These are phyloP conservation scores for Hyalella azteca DNA, from an alignment of 2,888 invertebrate genomes.

Conservation along the genomic window DNA sequence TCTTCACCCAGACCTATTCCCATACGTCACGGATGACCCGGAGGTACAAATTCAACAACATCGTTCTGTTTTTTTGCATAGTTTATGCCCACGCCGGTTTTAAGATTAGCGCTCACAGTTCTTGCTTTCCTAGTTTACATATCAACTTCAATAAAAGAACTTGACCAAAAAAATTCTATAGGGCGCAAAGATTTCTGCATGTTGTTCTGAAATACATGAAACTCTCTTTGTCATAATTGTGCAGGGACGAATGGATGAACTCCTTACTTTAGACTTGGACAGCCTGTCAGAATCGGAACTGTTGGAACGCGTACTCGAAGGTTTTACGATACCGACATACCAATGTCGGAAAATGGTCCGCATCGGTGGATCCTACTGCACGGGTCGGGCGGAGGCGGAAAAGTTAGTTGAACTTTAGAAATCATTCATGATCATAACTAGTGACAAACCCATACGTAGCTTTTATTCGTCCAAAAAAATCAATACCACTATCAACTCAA, in stretches of 20 bases:
- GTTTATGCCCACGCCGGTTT: too few relatives aligned
- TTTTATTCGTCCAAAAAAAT: too few relatives aligned
- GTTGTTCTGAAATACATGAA: too few relatives aligned
- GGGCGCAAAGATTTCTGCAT: too few relatives aligned
- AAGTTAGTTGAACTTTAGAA: slow-evolving; percentile 39
- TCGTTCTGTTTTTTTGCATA: too few relatives aligned
- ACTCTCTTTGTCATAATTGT: too few relatives aligned
- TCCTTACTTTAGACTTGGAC: not conserved
- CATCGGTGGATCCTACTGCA: slow-evolving; percentile 46
- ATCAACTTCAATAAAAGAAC: too few relatives aligned
- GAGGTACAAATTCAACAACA: not conserved
- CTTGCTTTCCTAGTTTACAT: too few relatives aligned
- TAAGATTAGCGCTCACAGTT: too few relatives aligned
- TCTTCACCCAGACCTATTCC: not conserved
- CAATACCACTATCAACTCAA: too few relatives aligned
- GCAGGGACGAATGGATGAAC: not conserved
- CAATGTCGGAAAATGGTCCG: slow-evolving; percentile 43
- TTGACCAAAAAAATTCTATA: too few relatives aligned
- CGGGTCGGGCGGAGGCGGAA: slow-evolving; percentile 42
- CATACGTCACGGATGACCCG: not conserved
- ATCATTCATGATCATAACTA: not conserved
- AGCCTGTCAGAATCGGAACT: not conserved
- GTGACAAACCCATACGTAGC: too few relatives aligned
- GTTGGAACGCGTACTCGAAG: slow-evolving; percentile 15
- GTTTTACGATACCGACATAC: slow-evolving; percentile 36